These are phyloP conservation scores for Lonchura striata DNA, from an alignment of 2,113 vertebrate species.

Conservation along the genomic window DNA sequence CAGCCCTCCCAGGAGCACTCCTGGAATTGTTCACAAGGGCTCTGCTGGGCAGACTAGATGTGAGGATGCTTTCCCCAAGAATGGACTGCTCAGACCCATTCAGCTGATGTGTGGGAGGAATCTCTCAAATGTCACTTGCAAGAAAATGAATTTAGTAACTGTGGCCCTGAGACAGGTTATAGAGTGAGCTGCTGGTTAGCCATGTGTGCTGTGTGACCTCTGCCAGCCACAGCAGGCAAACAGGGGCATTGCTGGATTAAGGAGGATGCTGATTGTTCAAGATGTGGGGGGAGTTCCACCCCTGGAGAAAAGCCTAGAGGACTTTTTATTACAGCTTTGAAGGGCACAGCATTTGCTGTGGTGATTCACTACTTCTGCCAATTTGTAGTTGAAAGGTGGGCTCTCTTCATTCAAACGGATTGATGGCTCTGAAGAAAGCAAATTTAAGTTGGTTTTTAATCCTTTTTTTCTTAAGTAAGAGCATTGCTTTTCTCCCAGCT, in stretches of 20 bases:
- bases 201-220: not conserved
- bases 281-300: not conserved
- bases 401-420: not conserved
- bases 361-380: not conserved
- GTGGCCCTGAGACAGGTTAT: not conserved
- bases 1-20: not conserved
- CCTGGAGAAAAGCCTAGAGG: not conserved
- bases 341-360: not conserved
- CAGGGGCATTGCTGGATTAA: not conserved
- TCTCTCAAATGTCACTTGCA: not conserved
- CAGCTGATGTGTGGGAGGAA: not conserved
- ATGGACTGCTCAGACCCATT: rapidly evolving
- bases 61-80: not conserved
- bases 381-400: not conserved
- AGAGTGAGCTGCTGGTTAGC: not conserved
- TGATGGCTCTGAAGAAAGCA: not conserved
- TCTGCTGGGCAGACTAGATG: rapidly evolving
- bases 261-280: not conserved
- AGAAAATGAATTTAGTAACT: not conserved
- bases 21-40: not conserved
- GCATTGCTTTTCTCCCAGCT: not conserved
- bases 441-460: not conserved
- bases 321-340: not conserved
- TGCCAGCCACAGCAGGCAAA: not conserved
- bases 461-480: constrained; percentile 8